A percentile compares a stretch with the other conserved stretches of the same genome.
phyloP scores from a whole-genome alignment of 1,140 invertebrate species.

The Diachasmimorpha longicaudata region DNA sequence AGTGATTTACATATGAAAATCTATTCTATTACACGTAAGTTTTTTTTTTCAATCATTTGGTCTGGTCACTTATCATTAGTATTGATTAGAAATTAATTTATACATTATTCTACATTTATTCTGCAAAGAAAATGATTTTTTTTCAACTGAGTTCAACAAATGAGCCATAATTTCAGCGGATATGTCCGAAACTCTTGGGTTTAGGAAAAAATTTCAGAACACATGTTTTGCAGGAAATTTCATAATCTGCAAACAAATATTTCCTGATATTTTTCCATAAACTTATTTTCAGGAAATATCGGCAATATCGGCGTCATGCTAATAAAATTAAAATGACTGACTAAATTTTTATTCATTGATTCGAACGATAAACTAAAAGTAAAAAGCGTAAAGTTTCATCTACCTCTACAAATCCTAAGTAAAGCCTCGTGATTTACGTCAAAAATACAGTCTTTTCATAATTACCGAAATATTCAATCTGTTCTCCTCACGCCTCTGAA shows the following conservation, averaged over 20 bases:
- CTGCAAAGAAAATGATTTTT: not conserved
- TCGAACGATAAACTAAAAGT: not conserved
- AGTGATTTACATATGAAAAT: not conserved
- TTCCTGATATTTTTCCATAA: no score
- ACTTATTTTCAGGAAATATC: no score
- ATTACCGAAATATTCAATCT: conserved; percentile 13
- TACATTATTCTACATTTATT: not conserved
- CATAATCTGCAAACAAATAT: no score
- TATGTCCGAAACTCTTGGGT: no score
- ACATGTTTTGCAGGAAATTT: no score
- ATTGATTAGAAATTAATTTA: not conserved
- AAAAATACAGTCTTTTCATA: conserved; percentile 36
- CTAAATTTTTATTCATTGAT: not conserved
- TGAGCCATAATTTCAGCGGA: no score
- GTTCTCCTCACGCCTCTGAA: not conserved
- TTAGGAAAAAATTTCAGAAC: no score
- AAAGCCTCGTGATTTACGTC: conserved; percentile 26
- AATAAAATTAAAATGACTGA: not conserved
- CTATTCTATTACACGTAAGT: not conserved
- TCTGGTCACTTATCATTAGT: conserved; percentile 3
- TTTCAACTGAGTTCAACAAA: not conserved
- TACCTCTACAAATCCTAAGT: not conserved
- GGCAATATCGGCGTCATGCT: no score
- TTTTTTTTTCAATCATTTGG: not conserved
- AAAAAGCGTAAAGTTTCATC: not conserved